phyloP scores from a whole-genome alignment of 2,888 invertebrate genomes.

The Caradrina clavipalpis region DNA sequence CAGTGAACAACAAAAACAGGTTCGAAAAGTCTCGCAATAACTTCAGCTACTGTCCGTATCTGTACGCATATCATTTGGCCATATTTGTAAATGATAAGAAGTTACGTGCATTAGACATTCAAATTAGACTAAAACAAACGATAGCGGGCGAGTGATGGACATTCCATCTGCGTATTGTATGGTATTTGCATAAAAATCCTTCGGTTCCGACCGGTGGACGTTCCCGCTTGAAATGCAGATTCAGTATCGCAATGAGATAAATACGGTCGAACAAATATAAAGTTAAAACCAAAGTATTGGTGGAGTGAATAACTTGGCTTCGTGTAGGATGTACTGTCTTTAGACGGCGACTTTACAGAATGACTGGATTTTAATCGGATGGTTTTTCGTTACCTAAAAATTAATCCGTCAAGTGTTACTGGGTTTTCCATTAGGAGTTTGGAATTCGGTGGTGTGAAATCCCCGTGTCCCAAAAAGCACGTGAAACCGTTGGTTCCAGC shows the following conservation, averaged over 20 bases:
- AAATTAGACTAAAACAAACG: constrained; percentile 86
- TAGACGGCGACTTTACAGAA: constrained; percentile 25
- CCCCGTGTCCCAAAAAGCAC: too few relatives aligned
- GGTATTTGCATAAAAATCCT: constrained; percentile 87
- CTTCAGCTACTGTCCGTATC: constrained; percentile 49
- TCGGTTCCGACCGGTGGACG: constrained; percentile 67
- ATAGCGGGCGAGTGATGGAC: constrained; percentile 84
- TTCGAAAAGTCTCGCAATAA: constrained; percentile 45
- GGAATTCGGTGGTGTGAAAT: too few relatives aligned
- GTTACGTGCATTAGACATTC: constrained; percentile 83
- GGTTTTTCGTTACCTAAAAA: constrained; percentile 14
- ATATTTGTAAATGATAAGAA: constrained; percentile 76
- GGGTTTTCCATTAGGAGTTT: too few relatives aligned
- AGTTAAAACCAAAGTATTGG: constrained; percentile 70
- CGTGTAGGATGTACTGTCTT: constrained; percentile 43
- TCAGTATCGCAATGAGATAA: constrained; percentile 78
- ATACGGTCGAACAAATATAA: constrained; percentile 68
- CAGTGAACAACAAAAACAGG: constrained; percentile 50
- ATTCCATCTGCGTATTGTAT: constrained; percentile 83
- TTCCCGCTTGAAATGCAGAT: constrained; percentile 86
- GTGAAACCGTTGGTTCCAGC: too few relatives aligned
- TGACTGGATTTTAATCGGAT: constrained; percentile 1
- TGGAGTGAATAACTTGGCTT: constrained; percentile 69
- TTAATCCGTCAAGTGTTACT: background rate
- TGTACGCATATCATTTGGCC: constrained; percentile 71